Evolutionary conservation across 1,140 invertebrate species (phyloP).

Genomic region (Diuraphis noxia): DNA sequence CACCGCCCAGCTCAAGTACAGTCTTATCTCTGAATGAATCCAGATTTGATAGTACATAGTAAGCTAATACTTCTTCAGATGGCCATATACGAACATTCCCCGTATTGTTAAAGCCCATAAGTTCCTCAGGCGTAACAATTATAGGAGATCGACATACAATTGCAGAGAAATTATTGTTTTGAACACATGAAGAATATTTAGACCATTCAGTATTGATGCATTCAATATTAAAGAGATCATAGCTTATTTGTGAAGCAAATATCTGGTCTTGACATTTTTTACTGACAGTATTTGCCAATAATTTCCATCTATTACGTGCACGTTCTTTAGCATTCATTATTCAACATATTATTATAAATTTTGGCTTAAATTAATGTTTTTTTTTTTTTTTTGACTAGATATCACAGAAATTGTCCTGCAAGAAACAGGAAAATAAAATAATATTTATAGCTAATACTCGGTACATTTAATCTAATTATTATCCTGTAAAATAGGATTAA

Average conservation of each 20-base stretch:
- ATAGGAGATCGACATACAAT: conserved; percentile 67
- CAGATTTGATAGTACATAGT: conserved; percentile 72
- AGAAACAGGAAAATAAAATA: conserved; percentile 52
- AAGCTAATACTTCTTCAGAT: conserved; percentile 81
- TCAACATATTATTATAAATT: conserved; percentile 38
- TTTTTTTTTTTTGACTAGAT: conserved; percentile 37
- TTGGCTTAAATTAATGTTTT: conserved; percentile 44
- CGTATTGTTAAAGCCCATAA: conserved; percentile 87
- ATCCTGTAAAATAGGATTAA: background rate
- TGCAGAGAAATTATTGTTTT: conserved; percentile 61
- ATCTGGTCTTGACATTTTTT: conserved; percentile 61
- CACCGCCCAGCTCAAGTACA: conserved; percentile 80
- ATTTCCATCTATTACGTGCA: conserved; percentile 71
- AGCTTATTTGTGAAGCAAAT: conserved; percentile 37
- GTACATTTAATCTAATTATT: background rate
- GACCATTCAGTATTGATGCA: conserved; percentile 61
- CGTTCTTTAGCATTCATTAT: conserved; percentile 52
- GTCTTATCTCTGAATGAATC: conserved; percentile 68
- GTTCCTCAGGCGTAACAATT: conserved; percentile 69
- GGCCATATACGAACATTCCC: conserved; percentile 92
- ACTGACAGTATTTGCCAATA: conserved; percentile 70
- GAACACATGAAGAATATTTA: conserved; percentile 64
- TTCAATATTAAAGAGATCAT: conserved; percentile 48
- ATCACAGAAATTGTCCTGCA: conserved; percentile 52
- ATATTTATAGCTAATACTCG: background rate